Conservation (phyloP, 2,113 vertebrate genomes). For the Phyllostomus hastatus region DNA sequence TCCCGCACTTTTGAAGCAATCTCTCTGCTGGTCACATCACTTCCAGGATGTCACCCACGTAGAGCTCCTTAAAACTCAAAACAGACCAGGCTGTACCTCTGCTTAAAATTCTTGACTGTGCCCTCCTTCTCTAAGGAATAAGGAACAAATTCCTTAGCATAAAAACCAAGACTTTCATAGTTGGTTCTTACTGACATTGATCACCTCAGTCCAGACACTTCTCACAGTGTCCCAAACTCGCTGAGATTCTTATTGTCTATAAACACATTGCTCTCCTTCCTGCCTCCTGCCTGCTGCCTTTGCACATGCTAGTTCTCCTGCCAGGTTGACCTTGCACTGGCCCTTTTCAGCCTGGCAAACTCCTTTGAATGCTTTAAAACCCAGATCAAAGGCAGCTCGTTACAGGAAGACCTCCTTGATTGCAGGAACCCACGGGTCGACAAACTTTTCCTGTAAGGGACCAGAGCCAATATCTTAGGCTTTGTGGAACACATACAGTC, state of each 20-base stretch:
- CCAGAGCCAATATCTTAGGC: not conserved
- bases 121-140: not conserved
- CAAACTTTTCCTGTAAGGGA: not conserved
- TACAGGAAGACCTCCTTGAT: not conserved
- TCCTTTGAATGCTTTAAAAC: not conserved
- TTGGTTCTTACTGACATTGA: not conserved
- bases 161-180: not conserved
- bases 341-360: not conserved
- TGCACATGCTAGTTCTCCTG: not conserved
- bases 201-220: not conserved
- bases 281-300: not conserved
- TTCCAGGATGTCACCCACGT: not conserved
- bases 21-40: not conserved
- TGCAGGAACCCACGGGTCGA: not conserved
- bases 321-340: not conserved
- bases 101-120: not conserved
- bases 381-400: not conserved
- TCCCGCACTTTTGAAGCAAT: not conserved
- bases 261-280: not conserved
- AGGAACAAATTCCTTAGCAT: not conserved
- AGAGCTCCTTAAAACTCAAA: not conserved
- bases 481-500: accelerated
- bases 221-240: not conserved
- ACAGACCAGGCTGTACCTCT: not conserved
- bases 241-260: no score